Percentiles rank a stretch among this genome's conserved stretches.
Evolutionary conservation across 2,113 vertebrate genomes (phyloP).

Genomic region (Fregata magnificens): DNA sequence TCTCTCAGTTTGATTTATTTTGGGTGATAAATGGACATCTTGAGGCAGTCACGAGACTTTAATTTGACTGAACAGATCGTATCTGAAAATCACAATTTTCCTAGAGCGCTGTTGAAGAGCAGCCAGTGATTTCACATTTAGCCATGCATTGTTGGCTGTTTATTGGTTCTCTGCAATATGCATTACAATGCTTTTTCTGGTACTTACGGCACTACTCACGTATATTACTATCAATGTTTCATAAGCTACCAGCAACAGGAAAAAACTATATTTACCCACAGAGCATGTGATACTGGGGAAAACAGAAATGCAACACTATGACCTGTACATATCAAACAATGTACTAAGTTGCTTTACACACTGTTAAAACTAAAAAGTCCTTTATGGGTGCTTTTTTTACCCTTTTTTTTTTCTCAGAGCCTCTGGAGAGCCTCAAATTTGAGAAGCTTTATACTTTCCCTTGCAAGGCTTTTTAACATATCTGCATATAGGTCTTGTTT

Average conservation of each 20-base stretch:
- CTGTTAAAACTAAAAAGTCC: neutral
- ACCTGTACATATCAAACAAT: neutral
- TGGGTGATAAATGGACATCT: conserved; percentile 50
- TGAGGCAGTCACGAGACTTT: conserved; percentile 47
- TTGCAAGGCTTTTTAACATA: neutral
- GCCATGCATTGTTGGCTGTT: neutral
- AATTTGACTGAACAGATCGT: conserved; percentile 57
- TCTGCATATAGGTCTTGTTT: neutral
- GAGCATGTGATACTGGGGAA: neutral
- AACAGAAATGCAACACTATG: neutral
- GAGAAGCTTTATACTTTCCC: neutral
- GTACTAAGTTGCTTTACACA: neutral
- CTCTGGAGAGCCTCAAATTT: neutral
- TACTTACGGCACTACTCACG: neutral
- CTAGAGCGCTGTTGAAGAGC: neutral
- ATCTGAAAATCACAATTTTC: conserved; percentile 52
- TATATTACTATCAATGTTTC: neutral
- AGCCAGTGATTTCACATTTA: conserved; percentile 34
- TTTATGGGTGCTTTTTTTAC: neutral
- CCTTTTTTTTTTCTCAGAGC: neutral
- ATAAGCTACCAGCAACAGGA: neutral
- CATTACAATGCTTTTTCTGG: neutral
- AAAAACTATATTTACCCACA: neutral
- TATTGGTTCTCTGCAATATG: neutral
- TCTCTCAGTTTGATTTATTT: conserved; percentile 42